phyloP scores from a whole-genome alignment of 2,888 invertebrate species.

The Hesperia comma region DNA sequence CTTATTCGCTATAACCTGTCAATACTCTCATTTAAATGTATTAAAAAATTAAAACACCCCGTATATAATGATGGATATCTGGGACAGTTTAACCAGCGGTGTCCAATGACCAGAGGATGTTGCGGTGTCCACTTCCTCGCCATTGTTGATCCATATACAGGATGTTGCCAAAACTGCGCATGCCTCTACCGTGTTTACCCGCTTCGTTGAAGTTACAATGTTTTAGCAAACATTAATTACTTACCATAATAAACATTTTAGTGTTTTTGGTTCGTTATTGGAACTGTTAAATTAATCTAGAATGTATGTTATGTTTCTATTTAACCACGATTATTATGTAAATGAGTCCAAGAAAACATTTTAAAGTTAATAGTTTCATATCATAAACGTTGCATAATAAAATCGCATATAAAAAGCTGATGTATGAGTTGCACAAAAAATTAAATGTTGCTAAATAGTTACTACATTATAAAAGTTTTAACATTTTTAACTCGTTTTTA shows the following conservation, averaged over 20 bases:
- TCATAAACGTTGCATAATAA: too few relatives aligned
- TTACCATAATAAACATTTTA: conserved; percentile 51
- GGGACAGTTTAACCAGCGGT: conserved; percentile 41
- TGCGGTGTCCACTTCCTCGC: conserved; percentile 78
- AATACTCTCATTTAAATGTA: too few relatives aligned
- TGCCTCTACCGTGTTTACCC: conserved; percentile 41
- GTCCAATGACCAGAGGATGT: conserved; percentile 65
- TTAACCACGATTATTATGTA: neutral
- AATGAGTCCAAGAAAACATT: neutral
- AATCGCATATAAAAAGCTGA: too few relatives aligned
- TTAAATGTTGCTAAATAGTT: too few relatives aligned
- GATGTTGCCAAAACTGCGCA: conserved; percentile 79
- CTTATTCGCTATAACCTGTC: too few relatives aligned
- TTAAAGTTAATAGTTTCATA: too few relatives aligned
- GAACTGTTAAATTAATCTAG: neutral
- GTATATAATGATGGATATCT: neutral
- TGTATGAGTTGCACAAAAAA: too few relatives aligned
- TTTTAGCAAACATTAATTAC: conserved; percentile 58
- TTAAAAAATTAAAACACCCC: too few relatives aligned
- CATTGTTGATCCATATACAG: conserved; percentile 67
- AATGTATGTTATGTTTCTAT: neutral
- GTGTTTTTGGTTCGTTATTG: conserved; percentile 13
- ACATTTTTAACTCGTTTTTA: too few relatives aligned
- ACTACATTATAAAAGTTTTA: too few relatives aligned
- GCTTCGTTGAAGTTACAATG: conserved; percentile 47